Conservation (phyloP, 1,140 invertebrate species). For the Drosophila takahashii region DNA sequence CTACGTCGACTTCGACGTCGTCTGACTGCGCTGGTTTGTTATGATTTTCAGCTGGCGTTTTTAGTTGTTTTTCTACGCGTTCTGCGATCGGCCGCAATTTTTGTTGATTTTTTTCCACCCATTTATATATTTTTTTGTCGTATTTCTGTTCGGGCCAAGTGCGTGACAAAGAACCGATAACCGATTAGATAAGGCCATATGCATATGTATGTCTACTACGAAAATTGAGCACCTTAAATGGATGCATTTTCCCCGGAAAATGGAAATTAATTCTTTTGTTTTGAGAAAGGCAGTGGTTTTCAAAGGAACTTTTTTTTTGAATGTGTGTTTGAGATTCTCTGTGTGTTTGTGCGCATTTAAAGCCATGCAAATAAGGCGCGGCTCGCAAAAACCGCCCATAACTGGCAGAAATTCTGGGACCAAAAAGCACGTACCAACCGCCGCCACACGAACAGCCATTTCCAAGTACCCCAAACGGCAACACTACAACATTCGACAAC, state of each 20-base stretch:
- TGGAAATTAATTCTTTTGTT: constrained; percentile 16
- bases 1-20: constrained; percentile 29
- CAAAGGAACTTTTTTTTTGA: neutral
- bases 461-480: constrained; percentile 19
- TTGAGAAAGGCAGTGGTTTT: constrained; percentile 12
- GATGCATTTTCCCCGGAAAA: constrained; percentile 16
- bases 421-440: constrained; percentile 33
- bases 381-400: constrained; percentile 24
- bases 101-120: constrained; percentile 19
- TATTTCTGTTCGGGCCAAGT: constrained; percentile 25
- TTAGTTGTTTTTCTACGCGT: constrained; percentile 82
- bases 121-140: constrained; percentile 3
- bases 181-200: constrained; percentile 41
- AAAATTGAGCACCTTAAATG: constrained; percentile 16
- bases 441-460: constrained; percentile 32
- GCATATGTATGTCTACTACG: constrained; percentile 1
- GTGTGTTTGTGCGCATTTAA: constrained; percentile 11
- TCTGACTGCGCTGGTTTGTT: constrained; percentile 73
- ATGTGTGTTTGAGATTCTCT: neutral
- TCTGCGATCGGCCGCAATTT: constrained; percentile 79
- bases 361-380: constrained; percentile 43
- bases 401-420: constrained; percentile 40
- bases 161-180: constrained; percentile 36
- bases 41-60: constrained; percentile 79
- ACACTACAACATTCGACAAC: constrained; percentile 30